Evolutionary conservation across 1,140 invertebrate species (phyloP), one percentile per base, ranked within the genome.

Genomic region (Orussus abietinus): DNA sequence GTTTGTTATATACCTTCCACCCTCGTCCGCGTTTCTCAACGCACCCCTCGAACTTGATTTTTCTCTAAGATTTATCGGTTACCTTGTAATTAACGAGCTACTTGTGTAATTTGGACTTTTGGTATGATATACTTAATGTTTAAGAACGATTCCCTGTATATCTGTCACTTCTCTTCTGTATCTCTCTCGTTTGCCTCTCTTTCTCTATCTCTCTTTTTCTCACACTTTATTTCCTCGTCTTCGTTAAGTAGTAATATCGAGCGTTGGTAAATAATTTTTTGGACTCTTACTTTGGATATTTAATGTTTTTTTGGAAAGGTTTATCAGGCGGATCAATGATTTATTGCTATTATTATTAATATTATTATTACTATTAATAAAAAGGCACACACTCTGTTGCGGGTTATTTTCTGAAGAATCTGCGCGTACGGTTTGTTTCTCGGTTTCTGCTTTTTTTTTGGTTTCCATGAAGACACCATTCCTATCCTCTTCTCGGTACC

Each of bases 391-490:
- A 65, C 42, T 53, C 63, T 62, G 58, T 68, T 69, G 58, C 58
- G 66, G 65, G 62, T 67, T 68, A 64, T 65, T 66, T 68, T 66
- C 50, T 62, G 54, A 59, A 54, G 53, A 33, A 42, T n/a, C n/a
- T n/a, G n/a, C n/a, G n/a, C n/a, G n/a, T n/a, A n/a, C n/a, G n/a
- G n/a, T n/a, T n/a, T n/a, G n/a, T 26, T 26, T 26, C 11, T 26
- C 11, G 9, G 25, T 11, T 26, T 20, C 26, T 18, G 11, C 19
- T 28, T 42, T 6, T 34, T 34, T 46, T 47, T 26, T 40, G 42
- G 45, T 13, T 38, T 34, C 15, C 17, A 28, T 13, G 14, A 19
- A 3, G 39, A 42, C 20, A 13, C 0, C 40, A 14, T 1, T 30
- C 25, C 18, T 48, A 48, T 12, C 46, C 46, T 4, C 34, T 39